These are phyloP conservation scores for Myodes glareolus DNA, from an alignment of 2,113 vertebrate species.

Conservation along the genomic window DNA sequence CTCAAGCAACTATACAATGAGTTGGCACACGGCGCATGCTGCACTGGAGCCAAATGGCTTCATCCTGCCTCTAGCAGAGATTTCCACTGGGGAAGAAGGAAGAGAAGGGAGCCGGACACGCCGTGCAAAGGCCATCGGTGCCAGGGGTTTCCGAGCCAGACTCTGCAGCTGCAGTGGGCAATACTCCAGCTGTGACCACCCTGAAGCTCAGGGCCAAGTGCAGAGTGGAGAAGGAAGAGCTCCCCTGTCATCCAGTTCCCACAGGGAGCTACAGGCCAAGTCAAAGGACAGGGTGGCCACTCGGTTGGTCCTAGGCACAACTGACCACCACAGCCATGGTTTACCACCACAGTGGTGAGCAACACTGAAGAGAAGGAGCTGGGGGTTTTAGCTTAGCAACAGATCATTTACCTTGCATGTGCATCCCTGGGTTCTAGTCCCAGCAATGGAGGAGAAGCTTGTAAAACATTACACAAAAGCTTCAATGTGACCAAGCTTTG, in stretches of 20 bases:
- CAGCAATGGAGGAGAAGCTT: not conserved
- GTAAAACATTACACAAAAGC: not conserved
- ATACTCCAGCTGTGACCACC: slow-evolving; percentile 15
- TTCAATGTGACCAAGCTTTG: not conserved
- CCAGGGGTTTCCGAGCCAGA: slow-evolving; percentile 68
- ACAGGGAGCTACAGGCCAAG: slow-evolving; percentile 45
- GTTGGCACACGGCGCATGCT: not conserved
- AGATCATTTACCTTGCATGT: not conserved
- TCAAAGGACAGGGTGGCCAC: not conserved
- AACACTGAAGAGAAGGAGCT: not conserved
- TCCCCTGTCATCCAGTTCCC: slow-evolving; percentile 36
- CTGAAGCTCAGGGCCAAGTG: slow-evolving; percentile 60
- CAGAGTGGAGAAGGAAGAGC: not conserved
- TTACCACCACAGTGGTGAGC: not conserved
- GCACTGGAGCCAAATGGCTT: not conserved
- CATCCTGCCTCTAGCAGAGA: not conserved
- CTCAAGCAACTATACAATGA: not conserved
- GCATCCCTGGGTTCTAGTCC: too few species aligned
- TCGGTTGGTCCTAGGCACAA: not conserved
- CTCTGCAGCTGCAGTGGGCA: slow-evolving; percentile 72
- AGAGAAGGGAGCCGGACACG: slow-evolving; percentile 33
- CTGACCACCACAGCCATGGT: not conserved
- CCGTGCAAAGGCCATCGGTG: not conserved
- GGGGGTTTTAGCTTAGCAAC: too few species aligned
- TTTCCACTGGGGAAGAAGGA: slow-evolving; percentile 36